These are phyloP conservation scores for Itoplectis maculator DNA, from an alignment of 2,888 invertebrate genomes.

Conservation along the genomic window DNA sequence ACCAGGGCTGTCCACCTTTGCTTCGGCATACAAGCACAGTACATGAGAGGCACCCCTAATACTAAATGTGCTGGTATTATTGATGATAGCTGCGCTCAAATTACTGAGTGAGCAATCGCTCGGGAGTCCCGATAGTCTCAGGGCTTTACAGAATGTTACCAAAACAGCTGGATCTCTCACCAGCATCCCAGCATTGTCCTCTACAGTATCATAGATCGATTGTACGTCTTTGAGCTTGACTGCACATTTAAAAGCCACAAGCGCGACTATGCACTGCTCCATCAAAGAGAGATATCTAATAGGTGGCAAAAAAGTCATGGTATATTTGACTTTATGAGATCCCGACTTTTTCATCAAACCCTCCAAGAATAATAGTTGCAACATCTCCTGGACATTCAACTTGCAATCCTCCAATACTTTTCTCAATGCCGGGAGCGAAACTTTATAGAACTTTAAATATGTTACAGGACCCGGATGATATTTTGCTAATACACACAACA, in stretches of 20 bases:
- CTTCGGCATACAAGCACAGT: conserved; percentile 83
- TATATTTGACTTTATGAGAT: conserved; percentile 19
- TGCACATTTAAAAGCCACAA: conserved; percentile 64
- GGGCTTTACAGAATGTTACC: conserved; percentile 83
- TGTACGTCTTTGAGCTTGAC: conserved; percentile 48
- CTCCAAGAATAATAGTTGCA: conserved; percentile 68
- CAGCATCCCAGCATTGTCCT: conserved; percentile 80
- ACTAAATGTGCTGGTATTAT: conserved; percentile 80
- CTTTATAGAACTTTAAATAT: conserved; percentile 55
- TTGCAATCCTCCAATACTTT: conserved; percentile 26
- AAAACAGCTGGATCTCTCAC: conserved; percentile 82
- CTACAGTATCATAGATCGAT: conserved; percentile 74
- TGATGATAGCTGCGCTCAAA: conserved; percentile 81
- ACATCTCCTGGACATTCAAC: conserved; percentile 44
- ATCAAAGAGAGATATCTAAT: conserved; percentile 62
- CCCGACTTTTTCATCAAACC: conserved; percentile 53
- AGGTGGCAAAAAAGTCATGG: conserved; percentile 62
- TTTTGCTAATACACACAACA: too few species aligned
- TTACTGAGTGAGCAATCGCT: conserved; percentile 81
- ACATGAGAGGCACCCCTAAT: conserved; percentile 83
- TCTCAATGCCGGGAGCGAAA: conserved; percentile 54
- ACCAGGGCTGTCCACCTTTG: conserved; percentile 80
- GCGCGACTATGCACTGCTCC: conserved; percentile 66
- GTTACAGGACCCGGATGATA: too few species aligned
- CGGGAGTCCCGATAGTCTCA: conserved; percentile 82